A percentile compares a stretch with the other conserved stretches of the same genome.
Evolutionary conservation across 2,797 vertebrate genomes (phyloP).

Genomic region (Chaetophractus vellerosus): DNA sequence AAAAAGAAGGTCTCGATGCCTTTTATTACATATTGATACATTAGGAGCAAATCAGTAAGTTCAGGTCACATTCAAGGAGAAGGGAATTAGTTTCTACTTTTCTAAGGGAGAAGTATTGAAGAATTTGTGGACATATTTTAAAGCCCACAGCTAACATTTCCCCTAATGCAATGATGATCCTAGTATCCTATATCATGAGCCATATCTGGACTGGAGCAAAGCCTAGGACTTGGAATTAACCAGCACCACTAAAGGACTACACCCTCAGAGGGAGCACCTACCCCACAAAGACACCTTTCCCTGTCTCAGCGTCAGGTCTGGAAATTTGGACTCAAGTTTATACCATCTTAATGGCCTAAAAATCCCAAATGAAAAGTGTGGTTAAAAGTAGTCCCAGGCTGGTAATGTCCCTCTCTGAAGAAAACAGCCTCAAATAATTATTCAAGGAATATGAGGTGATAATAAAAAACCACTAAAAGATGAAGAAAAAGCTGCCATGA

Average conservation of each 20-base stretch:
- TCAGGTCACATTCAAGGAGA: background rate
- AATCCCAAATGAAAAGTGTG: background rate
- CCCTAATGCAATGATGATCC: background rate
- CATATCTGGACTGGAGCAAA: background rate
- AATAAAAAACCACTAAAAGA: background rate
- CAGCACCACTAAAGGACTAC: background rate
- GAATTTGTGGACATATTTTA: background rate
- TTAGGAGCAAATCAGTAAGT: background rate
- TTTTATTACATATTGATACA: background rate
- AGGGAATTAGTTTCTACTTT: background rate
- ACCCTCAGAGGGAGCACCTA: background rate
- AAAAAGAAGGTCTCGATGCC: background rate
- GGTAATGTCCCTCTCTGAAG: background rate
- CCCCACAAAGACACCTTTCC: background rate
- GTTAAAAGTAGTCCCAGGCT: background rate
- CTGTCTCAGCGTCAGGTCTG: conserved; percentile 11
- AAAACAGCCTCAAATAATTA: background rate
- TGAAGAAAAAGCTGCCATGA: background rate
- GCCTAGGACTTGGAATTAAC: background rate
- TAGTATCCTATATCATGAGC: background rate
- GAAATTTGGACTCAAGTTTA: background rate
- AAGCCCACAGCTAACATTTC: conserved; percentile 39
- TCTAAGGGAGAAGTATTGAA: background rate
- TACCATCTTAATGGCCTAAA: background rate
- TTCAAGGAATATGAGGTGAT: background rate